Evolutionary conservation across 2,888 invertebrate genomes (phyloP).

Genomic region (Nudaria mundana): DNA sequence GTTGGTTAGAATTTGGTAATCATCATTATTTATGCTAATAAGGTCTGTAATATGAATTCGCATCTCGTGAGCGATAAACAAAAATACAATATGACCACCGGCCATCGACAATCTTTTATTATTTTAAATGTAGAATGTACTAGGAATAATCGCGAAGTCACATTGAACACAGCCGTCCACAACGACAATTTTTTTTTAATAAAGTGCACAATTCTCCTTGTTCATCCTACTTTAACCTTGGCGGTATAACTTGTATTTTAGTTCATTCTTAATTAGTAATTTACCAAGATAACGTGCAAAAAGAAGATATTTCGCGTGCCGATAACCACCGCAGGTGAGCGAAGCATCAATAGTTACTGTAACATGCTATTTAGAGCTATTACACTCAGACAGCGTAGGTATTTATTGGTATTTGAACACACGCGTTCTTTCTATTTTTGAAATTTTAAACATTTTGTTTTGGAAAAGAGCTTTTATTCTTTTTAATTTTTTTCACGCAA

Average conservation of each 20-base stretch:
- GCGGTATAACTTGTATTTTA: slow-evolving; percentile 16
- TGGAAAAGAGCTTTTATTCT: slow-evolving; percentile 30
- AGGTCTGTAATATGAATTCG: too few species aligned
- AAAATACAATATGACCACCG: too few species aligned
- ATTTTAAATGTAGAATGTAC: too few species aligned
- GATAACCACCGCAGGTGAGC: slow-evolving; percentile 50
- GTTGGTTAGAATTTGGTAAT: slow-evolving; percentile 29
- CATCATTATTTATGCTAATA: slow-evolving; percentile 14
- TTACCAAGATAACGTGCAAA: slow-evolving; percentile 37
- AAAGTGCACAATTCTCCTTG: not conserved
- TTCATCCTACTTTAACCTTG: slow-evolving; percentile 16
- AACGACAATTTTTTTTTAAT: not conserved
- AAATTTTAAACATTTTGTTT: slow-evolving; percentile 44
- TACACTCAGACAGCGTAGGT: slow-evolving; percentile 34
- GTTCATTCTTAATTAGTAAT: slow-evolving; percentile 25
- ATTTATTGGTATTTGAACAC: slow-evolving; percentile 33
- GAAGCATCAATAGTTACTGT: slow-evolving; percentile 15
- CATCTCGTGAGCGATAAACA: too few species aligned
- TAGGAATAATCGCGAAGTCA: too few species aligned
- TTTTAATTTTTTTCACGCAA: slow-evolving; percentile 19
- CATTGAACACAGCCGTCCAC: too few species aligned
- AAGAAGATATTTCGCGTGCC: slow-evolving; percentile 49
- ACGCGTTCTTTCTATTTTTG: slow-evolving; percentile 58
- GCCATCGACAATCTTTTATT: too few species aligned
- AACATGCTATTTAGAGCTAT: slow-evolving; percentile 36